Base-by-base conservation (phyloP, 2,888 invertebrate genomes). In the Mythimna pallens region DNA sequence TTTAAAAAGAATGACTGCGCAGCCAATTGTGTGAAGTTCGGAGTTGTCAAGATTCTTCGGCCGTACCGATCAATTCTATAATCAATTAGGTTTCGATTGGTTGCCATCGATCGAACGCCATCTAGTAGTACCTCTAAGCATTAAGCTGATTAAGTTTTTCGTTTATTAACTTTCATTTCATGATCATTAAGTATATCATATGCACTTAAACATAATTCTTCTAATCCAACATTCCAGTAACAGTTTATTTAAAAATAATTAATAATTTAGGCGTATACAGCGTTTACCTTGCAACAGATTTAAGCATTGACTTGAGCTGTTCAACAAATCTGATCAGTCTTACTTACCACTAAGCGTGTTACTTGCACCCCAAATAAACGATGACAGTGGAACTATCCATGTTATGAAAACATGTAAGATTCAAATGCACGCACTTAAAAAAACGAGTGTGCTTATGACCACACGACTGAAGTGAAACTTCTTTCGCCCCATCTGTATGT, bases 261-360 rank as follows among this genome's bases (percentile, higher is more conserved):
- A 59, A 52, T 55, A 55, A 25, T 82, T 55, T 62, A 80, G 67
- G 70, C 76, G 81, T 80, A 76, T 81, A 68, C 62, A 62, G 59
- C 47, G 65, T 69, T 30, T 70, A 78, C 70, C 73, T 69, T 72
- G 66, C 71, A 72, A 73, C 58, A 50, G 57, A 72, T 76, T 76
- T 65, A 76, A 81, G 78, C 72, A 73, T 61, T 70, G 72, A 69
- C 14, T 57, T 58, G 36, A 84, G 72, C 73, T 68, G 73, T 73
- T 74, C 57, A 77, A 80, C 78, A 83, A 86, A 86, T 88, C 88
- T 86, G 78, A 87, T 93, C 93, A 93, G 91, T 92, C 92, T 91
- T 87, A 84, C 88, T 82, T 86, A 91, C 92, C 92, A 92, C 92
- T 90, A 90, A 92, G 93, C 93, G 92, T 93, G 92, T 92, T 86